Base-by-base conservation (phyloP, 2,888 invertebrate species). In the Drosophila crucigera region DNA sequence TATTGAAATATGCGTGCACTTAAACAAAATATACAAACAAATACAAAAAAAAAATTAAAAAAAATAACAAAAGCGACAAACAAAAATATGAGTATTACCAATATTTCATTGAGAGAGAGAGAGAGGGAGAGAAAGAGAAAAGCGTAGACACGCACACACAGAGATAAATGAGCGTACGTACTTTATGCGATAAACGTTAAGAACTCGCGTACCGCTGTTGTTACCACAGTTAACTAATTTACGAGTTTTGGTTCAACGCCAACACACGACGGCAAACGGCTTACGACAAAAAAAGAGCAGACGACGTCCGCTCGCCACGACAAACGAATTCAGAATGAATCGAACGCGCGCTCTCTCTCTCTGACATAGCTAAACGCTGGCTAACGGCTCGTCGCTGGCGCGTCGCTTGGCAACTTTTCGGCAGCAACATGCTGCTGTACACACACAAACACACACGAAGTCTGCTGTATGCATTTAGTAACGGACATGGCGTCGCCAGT, bases 291-390 rank as follows among this genome's bases (percentile, higher is more conserved):
- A 35, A 49, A 50, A 35, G 63, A 67, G 77, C 73, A 67, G 60
- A 68, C 63, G 52, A 70, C 82, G 73, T 76, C 78, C 64, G 76
- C 64, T 78, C 68, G 71, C 79, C 76, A 79, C 78, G 75, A 69
- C 78, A 78, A 78, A 69, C 68, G 72, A 78, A 78, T 79, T 78
- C 76, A 79, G 78, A 78, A 79, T 78, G 78, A 78, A 67, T 66
- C 58, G 70, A 35, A 49, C 39, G 68, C 59, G 47, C 58, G 30
- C 72, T 58, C 76, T 63, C 77, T 65, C 66, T 68, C 63, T 61
- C 55, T 53, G 53, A n/a, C 50, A 47, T 55, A 37, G 69, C 69
- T 28, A n/a, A 47, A 62, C 56, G 41, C 43, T 50, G 50, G 39
- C 37, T 33, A 50, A 31, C 30, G 41, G 61, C 19, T 56, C 19